A percentile compares a stretch with the other conserved stretches of the same genome.
Evolutionary conservation across 1,140 invertebrate genomes (phyloP).

Genomic region (Dufourea novaeangliae): DNA sequence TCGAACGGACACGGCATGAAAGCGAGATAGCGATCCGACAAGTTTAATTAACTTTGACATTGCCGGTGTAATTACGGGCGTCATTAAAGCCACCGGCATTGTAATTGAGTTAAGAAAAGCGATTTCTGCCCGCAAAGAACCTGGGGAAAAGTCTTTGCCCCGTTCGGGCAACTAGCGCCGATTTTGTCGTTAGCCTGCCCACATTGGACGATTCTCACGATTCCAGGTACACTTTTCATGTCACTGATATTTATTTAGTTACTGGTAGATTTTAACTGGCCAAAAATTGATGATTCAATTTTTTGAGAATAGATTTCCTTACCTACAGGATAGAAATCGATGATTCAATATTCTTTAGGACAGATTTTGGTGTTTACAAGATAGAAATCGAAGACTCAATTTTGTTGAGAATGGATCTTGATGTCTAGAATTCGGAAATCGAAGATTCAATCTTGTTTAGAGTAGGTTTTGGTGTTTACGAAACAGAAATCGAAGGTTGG

Average conservation of each 20-base stretch:
- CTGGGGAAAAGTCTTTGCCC: constrained; percentile 50
- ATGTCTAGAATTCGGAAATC: too few relatives aligned
- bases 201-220: not conserved
- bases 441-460: too few relatives aligned
- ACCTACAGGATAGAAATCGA: too few relatives aligned
- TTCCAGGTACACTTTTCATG: not conserved
- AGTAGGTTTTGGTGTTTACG: not conserved
- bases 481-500: not conserved
- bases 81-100: constrained; percentile 66
- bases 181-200: constrained; percentile 12
- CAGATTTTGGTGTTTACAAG: too few relatives aligned
- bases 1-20: constrained; percentile 60
- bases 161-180: not conserved
- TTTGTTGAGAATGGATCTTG: too few relatives aligned
- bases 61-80: constrained; percentile 65
- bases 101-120: constrained; percentile 71
- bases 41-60: constrained; percentile 71
- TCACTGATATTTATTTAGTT: too few relatives aligned
- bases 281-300: too few relatives aligned
- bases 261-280: too few relatives aligned
- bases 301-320: too few relatives aligned
- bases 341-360: too few relatives aligned
- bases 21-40: constrained; percentile 69
- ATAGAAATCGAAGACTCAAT: too few relatives aligned
- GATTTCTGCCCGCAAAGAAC: constrained; percentile 53